Evolutionary conservation across 2,888 invertebrate genomes (phyloP).

Genomic region (Boloria selene): DNA sequence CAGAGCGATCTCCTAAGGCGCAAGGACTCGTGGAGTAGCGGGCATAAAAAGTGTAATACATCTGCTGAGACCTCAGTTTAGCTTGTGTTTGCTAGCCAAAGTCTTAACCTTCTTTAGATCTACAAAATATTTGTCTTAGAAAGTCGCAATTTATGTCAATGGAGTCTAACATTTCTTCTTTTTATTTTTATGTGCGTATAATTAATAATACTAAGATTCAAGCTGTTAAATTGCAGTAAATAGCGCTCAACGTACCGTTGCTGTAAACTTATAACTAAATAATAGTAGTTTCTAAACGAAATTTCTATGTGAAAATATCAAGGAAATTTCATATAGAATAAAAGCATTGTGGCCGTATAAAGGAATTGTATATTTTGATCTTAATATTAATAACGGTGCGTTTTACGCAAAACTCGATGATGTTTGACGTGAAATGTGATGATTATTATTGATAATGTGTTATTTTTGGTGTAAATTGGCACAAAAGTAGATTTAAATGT

Average conservation of each 20-base stretch:
- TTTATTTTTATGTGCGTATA: not conserved
- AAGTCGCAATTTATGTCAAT: not conserved
- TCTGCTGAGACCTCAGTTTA: constrained; percentile 78
- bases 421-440: not conserved
- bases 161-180: not conserved
- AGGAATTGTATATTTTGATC: constrained; percentile 10
- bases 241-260: not conserved
- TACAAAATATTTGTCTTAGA: not conserved
- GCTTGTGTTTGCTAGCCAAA: not conserved
- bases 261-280: not conserved
- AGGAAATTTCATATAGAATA: no score
- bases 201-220: not conserved
- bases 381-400: not conserved
- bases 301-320: no score
- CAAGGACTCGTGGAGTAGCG: constrained; percentile 76
- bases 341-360: not conserved
- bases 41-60: constrained; percentile 62
- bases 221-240: not conserved
- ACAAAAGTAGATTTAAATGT: constrained; percentile 15
- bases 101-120: constrained; percentile 1
- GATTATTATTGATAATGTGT: constrained; percentile 2
- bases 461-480: constrained; percentile 9
- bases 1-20: constrained; percentile 75
- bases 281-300: no score
- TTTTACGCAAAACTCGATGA: not conserved